phyloP scores from a whole-genome alignment of 23 tunicate genomes.

The Styela plicata region DNA sequence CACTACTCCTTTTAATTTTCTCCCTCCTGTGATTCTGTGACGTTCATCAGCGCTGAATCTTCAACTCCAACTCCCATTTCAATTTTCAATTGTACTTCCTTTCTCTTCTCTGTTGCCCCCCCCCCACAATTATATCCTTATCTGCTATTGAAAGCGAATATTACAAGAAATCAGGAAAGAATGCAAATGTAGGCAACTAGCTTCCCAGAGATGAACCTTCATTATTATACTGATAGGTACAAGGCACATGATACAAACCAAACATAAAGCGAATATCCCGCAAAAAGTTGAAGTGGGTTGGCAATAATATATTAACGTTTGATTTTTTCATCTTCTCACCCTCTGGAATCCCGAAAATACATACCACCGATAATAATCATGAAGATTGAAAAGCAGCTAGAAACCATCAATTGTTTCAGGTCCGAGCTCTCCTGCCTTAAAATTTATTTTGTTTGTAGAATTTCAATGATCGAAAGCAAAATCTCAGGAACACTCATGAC shows the following conservation, averaged over 20 bases:
- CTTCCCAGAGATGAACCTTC: slow-evolving; percentile 93
- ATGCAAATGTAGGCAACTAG: slow-evolving; percentile 67
- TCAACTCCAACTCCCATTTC: slow-evolving; percentile 55
- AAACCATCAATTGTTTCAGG: slow-evolving; percentile 96
- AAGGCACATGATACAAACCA: slow-evolving; percentile 66
- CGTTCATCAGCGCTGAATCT: slow-evolving; percentile 51
- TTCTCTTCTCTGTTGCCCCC: slow-evolving; percentile 21
- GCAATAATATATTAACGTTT: slow-evolving; percentile 47
- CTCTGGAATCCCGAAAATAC: slow-evolving; percentile 79
- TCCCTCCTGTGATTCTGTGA: slow-evolving; percentile 36
- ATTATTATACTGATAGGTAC: slow-evolving; percentile 34
- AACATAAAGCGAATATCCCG: slow-evolving; percentile 78
- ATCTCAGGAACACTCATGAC: slow-evolving; percentile 94
- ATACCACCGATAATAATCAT: slow-evolving; percentile 85
- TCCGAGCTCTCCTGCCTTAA: slow-evolving; percentile 79
- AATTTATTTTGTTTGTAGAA: slow-evolving; percentile 73
- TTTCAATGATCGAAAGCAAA: slow-evolving; percentile 85
- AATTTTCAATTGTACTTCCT: slow-evolving; percentile 59
- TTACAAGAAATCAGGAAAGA: slow-evolving; percentile 84
- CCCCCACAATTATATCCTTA: slow-evolving; percentile 59
- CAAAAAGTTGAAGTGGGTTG: slow-evolving; percentile 64
- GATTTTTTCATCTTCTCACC: slow-evolving; percentile 50
- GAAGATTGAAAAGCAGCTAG: slow-evolving; percentile 92
- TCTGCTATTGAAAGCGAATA: slow-evolving; percentile 83
- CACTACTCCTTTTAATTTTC: slow-evolving; percentile 65